A percentile compares a stretch with the other conserved stretches of the same genome.
phyloP scores from a whole-genome alignment of 2,888 invertebrate genomes.

The Orchesella flavescens region DNA sequence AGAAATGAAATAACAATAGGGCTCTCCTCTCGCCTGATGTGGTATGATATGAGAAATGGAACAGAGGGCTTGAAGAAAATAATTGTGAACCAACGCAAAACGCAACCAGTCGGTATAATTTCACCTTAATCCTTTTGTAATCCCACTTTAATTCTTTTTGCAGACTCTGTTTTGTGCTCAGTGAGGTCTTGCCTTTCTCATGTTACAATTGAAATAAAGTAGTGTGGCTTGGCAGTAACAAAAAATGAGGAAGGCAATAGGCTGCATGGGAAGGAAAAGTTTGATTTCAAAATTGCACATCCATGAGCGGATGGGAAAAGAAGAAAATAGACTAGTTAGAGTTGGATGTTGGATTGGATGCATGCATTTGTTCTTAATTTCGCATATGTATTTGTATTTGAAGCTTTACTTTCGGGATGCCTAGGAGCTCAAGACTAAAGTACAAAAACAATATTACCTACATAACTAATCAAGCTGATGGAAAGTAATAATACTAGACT shows the following conservation, averaged over 20 bases:
- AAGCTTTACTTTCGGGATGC: too few relatives aligned
- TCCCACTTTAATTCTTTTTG: conserved; percentile 59
- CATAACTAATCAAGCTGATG: background rate
- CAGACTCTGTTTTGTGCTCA: background rate
- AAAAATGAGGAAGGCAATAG: conserved; percentile 12
- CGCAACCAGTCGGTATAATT: conserved; percentile 32
- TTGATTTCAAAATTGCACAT: conserved; percentile 21
- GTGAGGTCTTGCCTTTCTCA: conserved; percentile 7
- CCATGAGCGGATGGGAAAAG: background rate
- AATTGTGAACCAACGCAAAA: too few relatives aligned
- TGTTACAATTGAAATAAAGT: conserved; percentile 26
- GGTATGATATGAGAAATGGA: background rate
- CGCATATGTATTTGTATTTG: too few relatives aligned
- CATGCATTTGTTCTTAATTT: conserved; percentile 6
- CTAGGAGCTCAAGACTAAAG: background rate
- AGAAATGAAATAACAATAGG: background rate
- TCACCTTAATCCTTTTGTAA: conserved; percentile 53
- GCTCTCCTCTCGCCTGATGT: background rate
- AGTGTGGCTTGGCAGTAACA: background rate
- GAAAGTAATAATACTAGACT: background rate
- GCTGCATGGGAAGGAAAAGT: conserved; percentile 34
- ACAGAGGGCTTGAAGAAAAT: background rate
- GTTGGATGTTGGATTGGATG: background rate
- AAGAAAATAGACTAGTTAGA: background rate
- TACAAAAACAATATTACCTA: background rate